Base-by-base conservation (phyloP, 1,140 invertebrate species). In the Drosophila kikkawai region DNA sequence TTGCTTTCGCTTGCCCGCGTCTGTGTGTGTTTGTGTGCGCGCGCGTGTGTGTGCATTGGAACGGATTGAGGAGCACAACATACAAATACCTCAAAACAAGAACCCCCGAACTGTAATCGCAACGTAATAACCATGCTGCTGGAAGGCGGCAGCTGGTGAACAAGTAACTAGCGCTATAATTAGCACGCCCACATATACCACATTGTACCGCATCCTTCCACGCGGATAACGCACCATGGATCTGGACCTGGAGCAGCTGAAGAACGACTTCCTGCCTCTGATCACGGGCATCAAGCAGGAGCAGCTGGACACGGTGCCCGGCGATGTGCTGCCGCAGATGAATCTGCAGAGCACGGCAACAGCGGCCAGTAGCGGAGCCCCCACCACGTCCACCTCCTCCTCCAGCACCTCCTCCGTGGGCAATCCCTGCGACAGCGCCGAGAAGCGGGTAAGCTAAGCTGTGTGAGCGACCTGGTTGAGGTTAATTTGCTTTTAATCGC, bases 371-470 rank as follows among this genome's bases (percentile, higher is more conserved):
- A 74, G 71, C 15, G 76, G 79, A 39, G 79, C 91, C 41, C 74
- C 88, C 5, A 90, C 91, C 15, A 86, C 90, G 15, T 82, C 81
- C 22, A 86, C 87, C 51, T 92, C 86, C 34, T 90, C 90, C 7
- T 81, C 80, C 15, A 87, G 85, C 7, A 74, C 90, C 11, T 91
- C 90, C 3, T 91, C 84, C 6, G 58, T 91, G 69, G 83, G 91
- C 9, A 92, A 93, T 82, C 88, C 92, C 34, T 93, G 92, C 61
- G 92, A 93, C 57, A 93, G 92, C 50, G 92, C 90, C 17, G 92
- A 93, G 32, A 93, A 93, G 75, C 70, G 91, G 80, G 91, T 92
- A 90, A 92, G 91, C 11, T 11, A 19, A 64, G 8, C 37, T 42
- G 17, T 32, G 12, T 37, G 7, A 41, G 13, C 45, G 13, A 50